phyloP scores from a whole-genome alignment of 1,140 invertebrate genomes.

The Hyposmocoma kahamanoa region DNA sequence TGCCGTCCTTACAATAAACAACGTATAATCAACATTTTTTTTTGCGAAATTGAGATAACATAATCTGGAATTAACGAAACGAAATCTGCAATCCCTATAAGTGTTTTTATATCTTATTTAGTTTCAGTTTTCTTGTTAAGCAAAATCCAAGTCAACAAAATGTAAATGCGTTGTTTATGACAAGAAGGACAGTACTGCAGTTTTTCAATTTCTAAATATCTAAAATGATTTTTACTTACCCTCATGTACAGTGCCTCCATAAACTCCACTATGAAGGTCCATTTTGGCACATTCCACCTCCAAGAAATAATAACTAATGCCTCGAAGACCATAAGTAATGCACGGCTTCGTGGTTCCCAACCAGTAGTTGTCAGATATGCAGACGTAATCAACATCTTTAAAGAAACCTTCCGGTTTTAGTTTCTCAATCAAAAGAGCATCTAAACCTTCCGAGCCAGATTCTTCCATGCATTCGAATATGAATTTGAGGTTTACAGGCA shows the following conservation, averaged over 20 bases:
- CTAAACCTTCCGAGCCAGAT: slow-evolving; percentile 95
- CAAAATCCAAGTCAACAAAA: too few species aligned
- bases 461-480: slow-evolving; percentile 99
- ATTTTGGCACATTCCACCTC: slow-evolving; percentile 92
- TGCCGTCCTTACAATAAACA: too few species aligned
- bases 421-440: slow-evolving; percentile 84
- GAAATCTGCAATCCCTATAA: too few species aligned
- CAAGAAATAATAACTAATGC: slow-evolving; percentile 93
- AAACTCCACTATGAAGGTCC: slow-evolving; percentile 97
- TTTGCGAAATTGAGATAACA: too few species aligned
- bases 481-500: slow-evolving; percentile 98
- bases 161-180: too few species aligned
- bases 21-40: too few species aligned
- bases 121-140: too few species aligned
- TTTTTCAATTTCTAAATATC: too few species aligned
- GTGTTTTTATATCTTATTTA: too few species aligned
- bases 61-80: too few species aligned
- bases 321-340: slow-evolving; percentile 96
- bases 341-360: slow-evolving; percentile 97
- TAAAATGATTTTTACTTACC: slow-evolving; percentile 33
- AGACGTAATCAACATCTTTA: slow-evolving; percentile 92
- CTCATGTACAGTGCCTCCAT: slow-evolving; percentile 90
- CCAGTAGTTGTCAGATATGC: slow-evolving; percentile 99
- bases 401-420: slow-evolving; percentile 81
- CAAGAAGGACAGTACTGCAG: too few species aligned